phyloP scores from a whole-genome alignment of 1,140 invertebrate species.

The Pemphigus obesinymphae region DNA sequence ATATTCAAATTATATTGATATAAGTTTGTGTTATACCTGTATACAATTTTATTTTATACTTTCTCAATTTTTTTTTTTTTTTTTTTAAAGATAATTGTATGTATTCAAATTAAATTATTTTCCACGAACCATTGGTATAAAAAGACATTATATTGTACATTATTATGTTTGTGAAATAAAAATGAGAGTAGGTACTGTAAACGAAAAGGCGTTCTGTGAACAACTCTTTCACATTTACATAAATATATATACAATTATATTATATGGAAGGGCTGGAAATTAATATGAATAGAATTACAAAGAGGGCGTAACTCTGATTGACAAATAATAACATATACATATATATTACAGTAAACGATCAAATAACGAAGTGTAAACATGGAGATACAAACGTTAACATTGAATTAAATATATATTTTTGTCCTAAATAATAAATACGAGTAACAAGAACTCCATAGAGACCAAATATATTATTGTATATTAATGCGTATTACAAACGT shows the following conservation, averaged over 20 bases:
- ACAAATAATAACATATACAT: neutral
- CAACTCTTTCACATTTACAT: neutral
- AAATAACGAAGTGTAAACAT: neutral
- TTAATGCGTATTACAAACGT: neutral
- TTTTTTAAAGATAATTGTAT: no score
- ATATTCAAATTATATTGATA: no score
- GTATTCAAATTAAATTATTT: neutral
- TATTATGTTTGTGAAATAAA: neutral
- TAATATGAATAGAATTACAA: neutral
- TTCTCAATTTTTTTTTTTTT: no score
- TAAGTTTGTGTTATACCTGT: no score
- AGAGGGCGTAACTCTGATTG: neutral
- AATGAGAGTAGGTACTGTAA: neutral
- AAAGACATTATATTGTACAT: neutral
- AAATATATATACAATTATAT: no score
- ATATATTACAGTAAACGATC: neutral
- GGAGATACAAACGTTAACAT: neutral
- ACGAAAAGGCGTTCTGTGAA: neutral
- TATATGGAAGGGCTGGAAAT: neutral
- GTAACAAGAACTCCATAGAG: neutral
- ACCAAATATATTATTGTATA: neutral
- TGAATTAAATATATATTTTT: slow-evolving; percentile 14
- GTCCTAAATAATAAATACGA: neutral
- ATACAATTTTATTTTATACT: no score
- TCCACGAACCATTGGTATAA: no score